Evolutionary conservation across 2,113 vertebrate species (phyloP), one percentile per base, ranked within the genome.

Genomic region (Platysteira castanea): DNA sequence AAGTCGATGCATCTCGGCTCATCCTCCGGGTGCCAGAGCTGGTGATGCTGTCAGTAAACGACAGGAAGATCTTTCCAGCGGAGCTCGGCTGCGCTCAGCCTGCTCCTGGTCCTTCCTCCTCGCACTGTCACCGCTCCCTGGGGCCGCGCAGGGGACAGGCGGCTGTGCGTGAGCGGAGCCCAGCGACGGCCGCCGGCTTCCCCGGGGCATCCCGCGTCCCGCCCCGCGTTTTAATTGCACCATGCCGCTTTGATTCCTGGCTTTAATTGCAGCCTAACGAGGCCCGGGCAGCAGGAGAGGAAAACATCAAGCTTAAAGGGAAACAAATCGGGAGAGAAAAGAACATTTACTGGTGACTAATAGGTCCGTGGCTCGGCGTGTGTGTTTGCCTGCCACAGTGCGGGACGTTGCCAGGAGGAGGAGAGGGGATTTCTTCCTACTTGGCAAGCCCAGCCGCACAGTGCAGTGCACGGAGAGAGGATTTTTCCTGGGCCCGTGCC

Each of bases 181-280:
- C 7, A 21, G 81, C 11, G 0, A 10, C 1, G 4, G 31, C 71
- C 30, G 63, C 53, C 37, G 31, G 6, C 76, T 65, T 75, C 64
- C 78, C 71, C 11, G 1, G 33, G 18, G 84, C 94, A 89, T 20
- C 84, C 94, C 4, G 4, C 56, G 6, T 46, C 88, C 82, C 20
- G 20, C 10, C 1, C 4, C 4, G 16, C 6, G 50, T 20, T 91
- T 23, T 95, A 91, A 91, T 84, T 87, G 89, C 81, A n/a, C 86
- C 57, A 16, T 3, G 33, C 12, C 1, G 89, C 95, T 95, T 84
- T 93, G 89, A 95, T 89, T 93, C 77, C 89, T 31, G 64, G 65
- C 71, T 97, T 93, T 95, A 93, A 96, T 85, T 93, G 84, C 94
- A 95, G 77, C 91, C 77, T 95, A 96, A 95, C 57, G 69, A 95